Evolutionary conservation across 2,888 invertebrate species (phyloP).

Genomic region (Hyposoter didymator): DNA sequence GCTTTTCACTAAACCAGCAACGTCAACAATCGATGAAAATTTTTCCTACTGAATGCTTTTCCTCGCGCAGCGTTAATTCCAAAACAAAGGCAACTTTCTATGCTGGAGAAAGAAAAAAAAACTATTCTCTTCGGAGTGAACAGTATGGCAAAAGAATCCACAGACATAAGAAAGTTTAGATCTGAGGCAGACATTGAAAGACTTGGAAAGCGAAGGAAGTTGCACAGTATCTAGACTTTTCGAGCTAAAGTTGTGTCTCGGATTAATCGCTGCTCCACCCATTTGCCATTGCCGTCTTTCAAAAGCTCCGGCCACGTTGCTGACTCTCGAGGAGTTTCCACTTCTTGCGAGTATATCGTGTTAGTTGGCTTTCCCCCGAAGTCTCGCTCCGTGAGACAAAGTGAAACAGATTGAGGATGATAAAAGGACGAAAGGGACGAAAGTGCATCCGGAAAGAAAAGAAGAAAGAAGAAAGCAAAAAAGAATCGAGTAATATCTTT

Average conservation of each 20-base stretch:
- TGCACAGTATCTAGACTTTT: slow-evolving; percentile 25
- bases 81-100: not conserved
- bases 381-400: slow-evolving; percentile 54
- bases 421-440: slow-evolving; percentile 43
- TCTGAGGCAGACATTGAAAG: slow-evolving; percentile 29
- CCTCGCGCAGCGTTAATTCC: not conserved
- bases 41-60: not conserved
- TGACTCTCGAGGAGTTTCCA: slow-evolving; percentile 54
- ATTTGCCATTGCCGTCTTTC: slow-evolving; percentile 43
- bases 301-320: slow-evolving; percentile 31
- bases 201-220: slow-evolving; percentile 36
- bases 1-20: not conserved
- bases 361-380: slow-evolving; percentile 56
- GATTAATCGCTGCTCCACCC: slow-evolving; percentile 60
- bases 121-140: not conserved
- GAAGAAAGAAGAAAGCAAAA: slow-evolving; percentile 24
- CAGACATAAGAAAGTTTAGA: slow-evolving; percentile 30
- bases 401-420: slow-evolving; percentile 60
- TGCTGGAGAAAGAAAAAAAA: not conserved
- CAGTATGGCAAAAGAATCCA: slow-evolving; percentile 5
- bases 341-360: slow-evolving; percentile 47
- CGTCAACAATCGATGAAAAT: not conserved
- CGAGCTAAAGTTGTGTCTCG: slow-evolving; percentile 46
- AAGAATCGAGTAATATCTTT: slow-evolving; percentile 33
- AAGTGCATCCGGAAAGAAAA: slow-evolving; percentile 46